phyloP scores from a whole-genome alignment of 2,888 invertebrate genomes.

The Eumerus sabulonum region DNA sequence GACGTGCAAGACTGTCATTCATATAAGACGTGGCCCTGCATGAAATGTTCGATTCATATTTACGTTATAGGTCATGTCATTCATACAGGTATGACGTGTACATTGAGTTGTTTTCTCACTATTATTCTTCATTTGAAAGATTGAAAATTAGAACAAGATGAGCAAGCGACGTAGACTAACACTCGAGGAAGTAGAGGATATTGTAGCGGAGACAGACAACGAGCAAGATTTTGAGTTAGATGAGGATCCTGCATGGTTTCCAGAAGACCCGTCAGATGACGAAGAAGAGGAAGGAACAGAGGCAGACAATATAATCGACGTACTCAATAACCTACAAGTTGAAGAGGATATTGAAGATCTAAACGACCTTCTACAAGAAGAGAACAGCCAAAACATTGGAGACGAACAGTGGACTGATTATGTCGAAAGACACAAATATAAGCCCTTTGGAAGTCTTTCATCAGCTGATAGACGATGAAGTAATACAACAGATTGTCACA shows the following conservation, averaged over 20 bases:
- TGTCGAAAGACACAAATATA: conserved; percentile 5
- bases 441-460: conserved; percentile 3
- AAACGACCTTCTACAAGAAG: not conserved
- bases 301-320: conserved; percentile 2
- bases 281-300: conserved; percentile 7
- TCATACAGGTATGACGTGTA: conserved; percentile 3
- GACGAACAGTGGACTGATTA: conserved; percentile 1
- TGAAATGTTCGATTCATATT: not conserved
- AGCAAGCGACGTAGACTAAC: conserved; percentile 10
- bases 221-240: conserved; percentile 11
- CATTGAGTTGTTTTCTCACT: not conserved
- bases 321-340: conserved; percentile 2
- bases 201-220: not conserved
- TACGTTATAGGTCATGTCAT: not conserved
- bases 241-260: conserved; percentile 5
- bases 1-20: not conserved
- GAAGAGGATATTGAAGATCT: not conserved
- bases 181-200: not conserved
- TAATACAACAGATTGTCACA: conserved; percentile 1
- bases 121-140: not conserved
- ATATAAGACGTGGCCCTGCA: conserved; percentile 1
- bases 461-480: conserved; percentile 6
- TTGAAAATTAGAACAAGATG: conserved; percentile 8
- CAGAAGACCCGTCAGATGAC: conserved; percentile 8
- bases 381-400: conserved; percentile 2